A percentile compares a stretch with the other conserved stretches of the same genome.
phyloP scores from a whole-genome alignment of 2,113 vertebrate species.

The Blennius ocellaris region DNA sequence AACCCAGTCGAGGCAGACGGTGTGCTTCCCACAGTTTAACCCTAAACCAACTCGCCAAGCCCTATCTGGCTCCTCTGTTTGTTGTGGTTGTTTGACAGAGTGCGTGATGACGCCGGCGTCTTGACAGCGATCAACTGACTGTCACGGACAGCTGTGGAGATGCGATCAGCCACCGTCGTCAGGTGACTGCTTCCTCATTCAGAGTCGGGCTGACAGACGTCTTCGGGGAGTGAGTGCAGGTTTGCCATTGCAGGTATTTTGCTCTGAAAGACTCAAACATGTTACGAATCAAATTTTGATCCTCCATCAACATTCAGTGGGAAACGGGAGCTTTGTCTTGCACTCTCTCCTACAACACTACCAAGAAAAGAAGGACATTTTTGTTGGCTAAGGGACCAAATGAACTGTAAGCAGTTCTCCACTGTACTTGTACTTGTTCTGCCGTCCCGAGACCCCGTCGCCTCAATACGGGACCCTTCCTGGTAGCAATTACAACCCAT shows the following conservation, averaged over 20 bases:
- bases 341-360: neutral
- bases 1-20: slow-evolving; percentile 8
- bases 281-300: too few species aligned
- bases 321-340: slow-evolving; percentile 5
- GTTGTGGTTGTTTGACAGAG: slow-evolving; percentile 40
- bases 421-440: slow-evolving; percentile 55
- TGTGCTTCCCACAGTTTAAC: slow-evolving; percentile 52
- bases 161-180: slow-evolving; percentile 43
- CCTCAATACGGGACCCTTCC: slow-evolving; percentile 49
- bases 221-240: slow-evolving; percentile 1
- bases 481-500: slow-evolving; percentile 75
- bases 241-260: slow-evolving; percentile 10
- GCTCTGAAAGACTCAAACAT: slow-evolving; percentile 15
- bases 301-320: too few species aligned
- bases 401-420: slow-evolving; percentile 42
- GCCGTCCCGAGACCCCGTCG: slow-evolving; percentile 43
- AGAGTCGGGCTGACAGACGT: neutral
- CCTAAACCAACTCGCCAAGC: slow-evolving; percentile 15
- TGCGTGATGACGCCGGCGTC: slow-evolving; percentile 31
- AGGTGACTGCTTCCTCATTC: slow-evolving; percentile 42
- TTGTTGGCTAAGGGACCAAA: slow-evolving; percentile 26
- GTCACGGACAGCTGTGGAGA: slow-evolving; percentile 60
- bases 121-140: slow-evolving; percentile 51
- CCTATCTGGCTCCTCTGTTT: slow-evolving; percentile 51
- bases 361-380: too few species aligned